Conservation (phyloP, 2,888 invertebrate genomes). For the Synanthedon vespiformis region DNA sequence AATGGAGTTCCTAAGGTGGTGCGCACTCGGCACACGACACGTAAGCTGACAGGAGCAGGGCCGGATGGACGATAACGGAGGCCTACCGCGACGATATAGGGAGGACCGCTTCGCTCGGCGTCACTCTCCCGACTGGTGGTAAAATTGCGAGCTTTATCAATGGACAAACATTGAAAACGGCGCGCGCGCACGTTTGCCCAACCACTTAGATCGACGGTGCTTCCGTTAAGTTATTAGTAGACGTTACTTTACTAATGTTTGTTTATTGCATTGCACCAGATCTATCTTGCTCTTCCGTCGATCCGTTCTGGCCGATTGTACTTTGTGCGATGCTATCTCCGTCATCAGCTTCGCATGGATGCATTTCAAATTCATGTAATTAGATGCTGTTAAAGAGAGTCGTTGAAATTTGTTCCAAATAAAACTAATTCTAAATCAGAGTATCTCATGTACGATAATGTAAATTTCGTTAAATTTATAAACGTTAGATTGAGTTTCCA, state of each 20-base stretch:
- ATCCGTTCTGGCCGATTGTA: no score
- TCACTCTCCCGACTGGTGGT: conserved; percentile 52
- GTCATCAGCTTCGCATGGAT: no score
- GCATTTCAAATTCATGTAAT: no score
- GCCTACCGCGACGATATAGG: conserved; percentile 15
- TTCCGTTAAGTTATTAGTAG: conserved; percentile 52
- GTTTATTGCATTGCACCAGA: conserved; percentile 26
- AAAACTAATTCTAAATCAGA: no score
- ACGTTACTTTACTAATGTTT: conserved; percentile 25
- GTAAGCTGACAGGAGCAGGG: conserved; percentile 20
- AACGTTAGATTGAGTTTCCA: no score
- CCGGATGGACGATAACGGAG: conserved; percentile 24
- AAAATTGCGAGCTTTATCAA: conserved; percentile 61
- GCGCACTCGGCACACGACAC: conserved; percentile 26
- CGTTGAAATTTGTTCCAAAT: no score
- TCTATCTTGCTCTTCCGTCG: background rate
- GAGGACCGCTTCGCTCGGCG: conserved; percentile 38
- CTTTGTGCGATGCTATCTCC: no score
- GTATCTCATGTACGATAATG: no score
- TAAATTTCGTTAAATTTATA: no score
- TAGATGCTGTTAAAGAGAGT: no score
- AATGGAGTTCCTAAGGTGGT: conserved; percentile 36
- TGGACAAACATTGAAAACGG: conserved; percentile 20
- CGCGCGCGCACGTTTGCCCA: conserved; percentile 46
- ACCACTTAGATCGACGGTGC: conserved; percentile 54